Evolutionary conservation across 2,888 invertebrate species (phyloP).

Genomic region (Sphecodes monilicornis): DNA sequence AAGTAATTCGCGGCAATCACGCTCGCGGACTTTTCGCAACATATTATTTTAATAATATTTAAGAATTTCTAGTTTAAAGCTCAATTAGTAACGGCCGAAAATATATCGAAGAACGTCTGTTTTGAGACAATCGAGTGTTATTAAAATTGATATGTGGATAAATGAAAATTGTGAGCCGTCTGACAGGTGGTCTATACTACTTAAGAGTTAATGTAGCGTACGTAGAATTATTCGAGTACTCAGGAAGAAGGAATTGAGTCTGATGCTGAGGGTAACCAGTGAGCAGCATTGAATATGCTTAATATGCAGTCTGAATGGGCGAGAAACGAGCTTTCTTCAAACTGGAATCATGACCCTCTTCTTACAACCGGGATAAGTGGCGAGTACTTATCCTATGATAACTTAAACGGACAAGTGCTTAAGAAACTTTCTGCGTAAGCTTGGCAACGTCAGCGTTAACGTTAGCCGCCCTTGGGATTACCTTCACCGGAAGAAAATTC

Average conservation of each 20-base stretch:
- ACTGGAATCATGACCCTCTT: slow-evolving; percentile 3
- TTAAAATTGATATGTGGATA: background rate
- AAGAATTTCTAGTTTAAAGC: no score
- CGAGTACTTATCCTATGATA: slow-evolving; percentile 63
- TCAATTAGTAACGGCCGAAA: no score
- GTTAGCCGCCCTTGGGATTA: slow-evolving; percentile 59
- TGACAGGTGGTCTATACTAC: background rate
- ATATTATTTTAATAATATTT: no score
- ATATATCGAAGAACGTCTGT: background rate
- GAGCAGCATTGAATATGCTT: slow-evolving; percentile 9
- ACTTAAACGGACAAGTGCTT: slow-evolving; percentile 70
- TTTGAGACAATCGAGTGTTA: background rate
- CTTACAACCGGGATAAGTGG: slow-evolving; percentile 38
- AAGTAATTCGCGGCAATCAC: no score
- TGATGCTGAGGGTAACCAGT: background rate
- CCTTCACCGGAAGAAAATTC: slow-evolving; percentile 42
- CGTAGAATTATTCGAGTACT: background rate
- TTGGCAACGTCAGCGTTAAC: slow-evolving; percentile 60
- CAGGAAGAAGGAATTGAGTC: slow-evolving; percentile 1
- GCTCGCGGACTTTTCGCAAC: no score
- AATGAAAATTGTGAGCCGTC: background rate
- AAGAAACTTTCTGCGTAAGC: slow-evolving; percentile 67
- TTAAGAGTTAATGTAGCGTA: background rate
- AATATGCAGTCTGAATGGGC: background rate
- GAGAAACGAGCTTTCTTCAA: slow-evolving; percentile 6